Conservation (phyloP, 2,113 vertebrate genomes). For the Mustela nigripes region DNA sequence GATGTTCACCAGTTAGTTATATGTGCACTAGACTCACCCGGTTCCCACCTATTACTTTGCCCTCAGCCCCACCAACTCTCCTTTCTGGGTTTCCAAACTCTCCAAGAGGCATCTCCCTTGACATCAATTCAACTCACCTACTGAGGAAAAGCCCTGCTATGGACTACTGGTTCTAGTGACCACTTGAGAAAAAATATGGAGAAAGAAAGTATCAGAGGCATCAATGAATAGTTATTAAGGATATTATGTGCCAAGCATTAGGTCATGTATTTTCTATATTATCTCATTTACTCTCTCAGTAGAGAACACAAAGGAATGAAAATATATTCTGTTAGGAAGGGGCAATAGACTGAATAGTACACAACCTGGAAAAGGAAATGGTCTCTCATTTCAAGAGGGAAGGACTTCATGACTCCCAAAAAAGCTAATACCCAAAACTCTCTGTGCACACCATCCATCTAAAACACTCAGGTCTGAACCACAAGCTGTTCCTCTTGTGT, state of each 20-base stretch:
- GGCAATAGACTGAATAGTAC: neutral
- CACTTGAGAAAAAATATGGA: neutral
- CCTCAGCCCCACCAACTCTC: neutral
- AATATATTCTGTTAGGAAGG: neutral
- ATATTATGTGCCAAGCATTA: neutral
- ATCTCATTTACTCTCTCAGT: neutral
- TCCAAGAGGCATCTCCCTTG: neutral
- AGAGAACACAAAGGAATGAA: conserved; percentile 36
- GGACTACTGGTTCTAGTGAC: neutral
- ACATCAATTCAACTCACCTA: neutral
- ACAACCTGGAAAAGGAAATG: neutral
- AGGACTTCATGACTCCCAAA: neutral
- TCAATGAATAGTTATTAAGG: neutral
- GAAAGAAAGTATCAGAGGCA: neutral
- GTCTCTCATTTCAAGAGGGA: neutral
- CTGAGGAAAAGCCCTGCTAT: neutral
- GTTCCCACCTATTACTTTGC: neutral
- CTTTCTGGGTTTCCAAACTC: neutral
- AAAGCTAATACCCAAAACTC: neutral
- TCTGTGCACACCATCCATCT: neutral
- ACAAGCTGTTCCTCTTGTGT: neutral
- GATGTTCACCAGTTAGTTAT: neutral
- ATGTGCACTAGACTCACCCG: neutral
- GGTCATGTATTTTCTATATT: neutral
- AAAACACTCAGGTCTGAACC: neutral